Conservation (phyloP, 2,797 vertebrate species). For the Pseudochaenichthys georgianus region DNA sequence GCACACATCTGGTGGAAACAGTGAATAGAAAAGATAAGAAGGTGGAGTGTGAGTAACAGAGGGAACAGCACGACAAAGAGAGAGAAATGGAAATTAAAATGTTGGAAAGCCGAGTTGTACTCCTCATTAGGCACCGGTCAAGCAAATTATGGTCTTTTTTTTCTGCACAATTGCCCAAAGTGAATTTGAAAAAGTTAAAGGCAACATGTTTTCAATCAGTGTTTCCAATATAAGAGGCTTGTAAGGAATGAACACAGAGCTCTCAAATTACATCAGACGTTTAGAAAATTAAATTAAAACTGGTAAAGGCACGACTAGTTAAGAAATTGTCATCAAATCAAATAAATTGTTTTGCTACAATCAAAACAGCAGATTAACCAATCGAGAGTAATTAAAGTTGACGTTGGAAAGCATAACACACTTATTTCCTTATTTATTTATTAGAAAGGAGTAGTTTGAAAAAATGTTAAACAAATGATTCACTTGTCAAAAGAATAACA, state of each 20-base stretch:
- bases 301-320: background rate
- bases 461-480: background rate
- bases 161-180: slow-evolving; percentile 14
- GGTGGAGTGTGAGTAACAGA: background rate
- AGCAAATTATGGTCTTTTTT: slow-evolving; percentile 34
- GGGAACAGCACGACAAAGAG: background rate
- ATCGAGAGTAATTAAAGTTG: background rate
- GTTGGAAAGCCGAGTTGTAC: background rate
- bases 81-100: slow-evolving; percentile 14
- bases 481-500: background rate
- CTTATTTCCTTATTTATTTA: background rate
- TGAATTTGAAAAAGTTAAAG: slow-evolving; percentile 15
- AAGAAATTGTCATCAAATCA: slow-evolving; percentile 3
- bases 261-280: slow-evolving; percentile 2
- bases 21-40: slow-evolving; percentile 8
- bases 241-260: background rate
- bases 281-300: slow-evolving; percentile 12
- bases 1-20: slow-evolving; percentile 36
- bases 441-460: background rate
- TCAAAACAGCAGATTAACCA: background rate
- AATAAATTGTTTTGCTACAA: background rate
- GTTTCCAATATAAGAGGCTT: slow-evolving; percentile 9
- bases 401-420: slow-evolving; percentile 10
- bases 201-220: slow-evolving; percentile 27
- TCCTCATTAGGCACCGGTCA: slow-evolving; percentile 27